Percentiles rank a stretch among this genome's conserved stretches.
Conservation (phyloP, 1,140 invertebrate species). For the Caenorhabditis latens region DNA sequence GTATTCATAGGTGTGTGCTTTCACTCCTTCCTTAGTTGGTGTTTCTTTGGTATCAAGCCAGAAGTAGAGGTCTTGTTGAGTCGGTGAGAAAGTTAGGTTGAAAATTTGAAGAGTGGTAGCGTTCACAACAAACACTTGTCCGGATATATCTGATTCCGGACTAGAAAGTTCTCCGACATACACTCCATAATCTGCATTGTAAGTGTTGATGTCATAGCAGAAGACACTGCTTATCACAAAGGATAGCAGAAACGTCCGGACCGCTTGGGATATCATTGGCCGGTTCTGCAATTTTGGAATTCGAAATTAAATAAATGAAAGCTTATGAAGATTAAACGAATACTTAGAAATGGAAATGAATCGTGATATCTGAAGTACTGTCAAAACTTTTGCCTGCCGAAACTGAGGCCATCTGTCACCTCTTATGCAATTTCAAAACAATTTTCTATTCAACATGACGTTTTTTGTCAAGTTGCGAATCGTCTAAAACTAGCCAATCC, state of each 20-base stretch:
- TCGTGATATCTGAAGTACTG: not conserved
- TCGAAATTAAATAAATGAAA: not conserved
- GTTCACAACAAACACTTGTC: slow-evolving; percentile 70
- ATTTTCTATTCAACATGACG: slow-evolving; percentile 56
- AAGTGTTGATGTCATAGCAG: slow-evolving; percentile 44
- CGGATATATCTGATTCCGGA: slow-evolving; percentile 64
- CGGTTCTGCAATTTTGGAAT: slow-evolving; percentile 6
- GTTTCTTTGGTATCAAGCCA: slow-evolving; percentile 73
- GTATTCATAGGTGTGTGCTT: slow-evolving; percentile 76
- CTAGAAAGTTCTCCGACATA: slow-evolving; percentile 64
- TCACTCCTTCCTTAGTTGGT: slow-evolving; percentile 74
- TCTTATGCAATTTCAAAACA: slow-evolving; percentile 53
- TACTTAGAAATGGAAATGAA: not conserved
- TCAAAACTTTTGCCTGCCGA: not conserved
- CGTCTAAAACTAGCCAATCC: slow-evolving; percentile 47
- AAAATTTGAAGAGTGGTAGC: slow-evolving; percentile 72
- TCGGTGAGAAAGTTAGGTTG: slow-evolving; percentile 68
- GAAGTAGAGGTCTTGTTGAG: slow-evolving; percentile 75
- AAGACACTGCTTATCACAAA: not conserved
- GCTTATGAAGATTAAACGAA: not conserved
- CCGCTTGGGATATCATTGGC: slow-evolving; percentile 6
- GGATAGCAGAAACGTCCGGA: not conserved
- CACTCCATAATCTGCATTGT: slow-evolving; percentile 66
- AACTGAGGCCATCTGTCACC: slow-evolving; percentile 49
- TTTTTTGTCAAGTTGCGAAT: slow-evolving; percentile 48